Percentiles rank a stretch among this genome's conserved stretches.
These are phyloP conservation scores for Alligator mississippiensis DNA, from an alignment of 2,113 vertebrate species.

Conservation along the genomic window DNA sequence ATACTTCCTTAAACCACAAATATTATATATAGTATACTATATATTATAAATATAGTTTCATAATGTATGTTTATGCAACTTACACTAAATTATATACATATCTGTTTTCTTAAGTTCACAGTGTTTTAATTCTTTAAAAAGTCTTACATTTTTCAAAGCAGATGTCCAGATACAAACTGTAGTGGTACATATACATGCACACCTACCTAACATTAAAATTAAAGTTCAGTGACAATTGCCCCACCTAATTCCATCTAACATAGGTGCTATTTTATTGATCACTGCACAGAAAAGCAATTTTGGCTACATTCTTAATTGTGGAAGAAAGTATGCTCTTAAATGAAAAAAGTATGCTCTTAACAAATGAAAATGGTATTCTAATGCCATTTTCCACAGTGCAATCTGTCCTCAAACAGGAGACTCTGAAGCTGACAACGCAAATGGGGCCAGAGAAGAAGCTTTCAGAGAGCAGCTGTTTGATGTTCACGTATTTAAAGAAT, in stretches of 20 bases:
- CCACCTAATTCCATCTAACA: background rate
- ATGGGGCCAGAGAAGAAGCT: background rate
- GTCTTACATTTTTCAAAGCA: background rate
- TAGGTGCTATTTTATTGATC: rapidly evolving
- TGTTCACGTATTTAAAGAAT: background rate
- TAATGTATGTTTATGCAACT: no score
- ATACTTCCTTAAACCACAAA: no score
- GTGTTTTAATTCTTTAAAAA: background rate
- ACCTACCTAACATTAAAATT: background rate
- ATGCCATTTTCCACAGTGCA: background rate
- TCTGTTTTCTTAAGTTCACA: background rate
- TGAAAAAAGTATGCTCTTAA: background rate
- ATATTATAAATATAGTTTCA: no score
- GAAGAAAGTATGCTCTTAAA: background rate
- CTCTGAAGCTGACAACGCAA: background rate
- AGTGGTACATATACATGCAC: background rate
- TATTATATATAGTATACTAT: no score
- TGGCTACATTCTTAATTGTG: background rate
- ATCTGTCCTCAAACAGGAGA: background rate
- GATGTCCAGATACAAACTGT: background rate
- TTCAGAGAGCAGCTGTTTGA: background rate
- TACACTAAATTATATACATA: no score
- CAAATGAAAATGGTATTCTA: background rate
- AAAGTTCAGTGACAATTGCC: background rate
- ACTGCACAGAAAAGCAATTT: background rate